These are phyloP conservation scores for Lissocephala sabroskyi DNA, from an alignment of 2,888 invertebrate genomes.

Conservation along the genomic window DNA sequence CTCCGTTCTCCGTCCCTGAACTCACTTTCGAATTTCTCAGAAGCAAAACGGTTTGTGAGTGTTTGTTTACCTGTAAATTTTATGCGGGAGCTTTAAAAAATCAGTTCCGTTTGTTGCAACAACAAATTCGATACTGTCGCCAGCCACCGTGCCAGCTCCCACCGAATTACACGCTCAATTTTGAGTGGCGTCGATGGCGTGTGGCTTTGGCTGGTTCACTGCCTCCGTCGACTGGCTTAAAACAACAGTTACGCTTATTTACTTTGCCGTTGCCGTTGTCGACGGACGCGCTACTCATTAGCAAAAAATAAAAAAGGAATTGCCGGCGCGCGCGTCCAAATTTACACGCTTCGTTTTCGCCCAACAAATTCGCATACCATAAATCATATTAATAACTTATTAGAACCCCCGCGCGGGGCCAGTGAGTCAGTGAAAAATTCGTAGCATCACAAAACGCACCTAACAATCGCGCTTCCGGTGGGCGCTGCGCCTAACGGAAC, in stretches of 20 bases:
- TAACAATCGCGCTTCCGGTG: conserved; percentile 25
- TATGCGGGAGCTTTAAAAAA: conserved; percentile 13
- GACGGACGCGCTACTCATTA: conserved; percentile 3
- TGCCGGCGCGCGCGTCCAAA: conserved; percentile 11
- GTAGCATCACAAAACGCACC: background rate
- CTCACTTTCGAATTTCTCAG: conserved; percentile 25
- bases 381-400: conserved; percentile 1
- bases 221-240: conserved; percentile 11
- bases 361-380: conserved; percentile 16
- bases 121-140: background rate
- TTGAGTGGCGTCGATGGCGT: background rate
- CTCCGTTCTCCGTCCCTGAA: conserved; percentile 35
- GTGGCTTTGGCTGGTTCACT: background rate
- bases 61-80: background rate
- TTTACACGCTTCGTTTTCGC: no score
- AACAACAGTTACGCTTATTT: conserved; percentile 25
- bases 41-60: background rate
- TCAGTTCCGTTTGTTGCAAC: conserved; percentile 5
- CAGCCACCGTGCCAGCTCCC: conserved; percentile 7
- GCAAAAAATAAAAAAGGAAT: conserved; percentile 9
- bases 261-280: conserved; percentile 16
- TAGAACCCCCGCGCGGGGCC: background rate
- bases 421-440: background rate
- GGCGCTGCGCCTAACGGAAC: conserved; percentile 10
- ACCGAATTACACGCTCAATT: conserved; percentile 19